Base-by-base conservation (phyloP, 1,140 invertebrate genomes). In the Drosophila burlai region DNA sequence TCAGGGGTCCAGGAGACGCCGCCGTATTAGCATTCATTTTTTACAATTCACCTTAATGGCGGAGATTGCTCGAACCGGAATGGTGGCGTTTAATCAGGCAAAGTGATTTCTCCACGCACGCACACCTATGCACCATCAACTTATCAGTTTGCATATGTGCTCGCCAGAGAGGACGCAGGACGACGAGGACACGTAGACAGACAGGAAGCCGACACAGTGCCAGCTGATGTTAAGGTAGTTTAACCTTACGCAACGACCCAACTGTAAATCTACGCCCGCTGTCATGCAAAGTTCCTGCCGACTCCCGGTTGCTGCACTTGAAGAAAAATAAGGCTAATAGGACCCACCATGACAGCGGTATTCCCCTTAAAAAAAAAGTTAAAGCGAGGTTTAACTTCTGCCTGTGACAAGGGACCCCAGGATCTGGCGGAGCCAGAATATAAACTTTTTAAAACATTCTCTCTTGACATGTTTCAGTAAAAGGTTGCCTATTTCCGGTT, bases 51-150 rank as follows among this genome's bases (percentile, higher is more conserved):
- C 55, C 58, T 46, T 90, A 90, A 90, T 90, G 82, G 71, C 65
- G 49, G 59, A 55, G 71, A 80, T 59, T 72, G 79, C 52, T 61
- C 59, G 52, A 63, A 59, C 42, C 72, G 60, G 81, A 73, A 73
- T 80, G 83, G 79, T 79, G 81, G 71, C 81, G 89, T 90, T 90
- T 90, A 90, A 90, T 90, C 85, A 90, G 85, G 76, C 82, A 90
- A 90, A 90, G 85, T 90, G 85, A 90, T 90, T 90, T 90, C 52
- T 18, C 59, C 64, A 29, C 42, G 18, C 59, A 63, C 71, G 63
- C 62, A 60, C 38, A 63, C 67, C 38, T 57, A 57, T 54, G 40
- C 50, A 57, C 52, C 57, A 78, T 73, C 61, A 87, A 87, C 81
- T 87, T 87, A 89, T 89, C 85, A 85, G 79, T 80, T 85, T 65